Evolutionary conservation across 2,888 invertebrate genomes (phyloP).

Genomic region (Quadroppia sp.): DNA sequence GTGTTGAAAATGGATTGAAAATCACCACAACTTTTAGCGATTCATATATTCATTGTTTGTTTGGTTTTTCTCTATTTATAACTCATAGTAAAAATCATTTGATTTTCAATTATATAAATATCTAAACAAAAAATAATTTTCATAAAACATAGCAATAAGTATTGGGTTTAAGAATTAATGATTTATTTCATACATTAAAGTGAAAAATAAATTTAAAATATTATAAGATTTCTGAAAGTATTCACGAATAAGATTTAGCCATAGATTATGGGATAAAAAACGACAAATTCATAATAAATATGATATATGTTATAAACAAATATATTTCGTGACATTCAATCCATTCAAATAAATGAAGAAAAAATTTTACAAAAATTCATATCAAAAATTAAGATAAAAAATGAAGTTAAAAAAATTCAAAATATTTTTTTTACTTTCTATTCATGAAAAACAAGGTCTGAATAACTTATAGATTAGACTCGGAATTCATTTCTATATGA

Average conservation of each 20-base stretch:
- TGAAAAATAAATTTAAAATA: background rate
- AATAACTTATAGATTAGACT: background rate
- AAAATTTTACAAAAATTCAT: background rate
- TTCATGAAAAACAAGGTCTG: background rate
- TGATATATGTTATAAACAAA: background rate
- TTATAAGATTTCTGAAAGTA: background rate
- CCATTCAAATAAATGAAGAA: background rate
- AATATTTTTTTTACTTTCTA: background rate
- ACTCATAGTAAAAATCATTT: too few species aligned
- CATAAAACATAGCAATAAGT: too few species aligned
- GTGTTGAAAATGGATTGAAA: background rate
- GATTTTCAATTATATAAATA: too few species aligned
- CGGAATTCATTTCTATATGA: too few species aligned
- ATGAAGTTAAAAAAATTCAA: background rate
- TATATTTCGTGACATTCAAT: background rate
- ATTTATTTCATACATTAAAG: background rate
- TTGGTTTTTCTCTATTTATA: too few species aligned
- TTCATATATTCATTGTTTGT: background rate
- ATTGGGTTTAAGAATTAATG: background rate
- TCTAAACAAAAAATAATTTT: too few species aligned
- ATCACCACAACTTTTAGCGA: background rate
- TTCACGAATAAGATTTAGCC: background rate
- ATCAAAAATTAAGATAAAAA: background rate
- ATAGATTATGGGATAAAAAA: background rate
- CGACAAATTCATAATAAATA: background rate